Percentiles rank a stretch among this genome's conserved stretches.
Conservation (phyloP, 2,888 invertebrate genomes). For the Caenorhabditis plicata region DNA sequence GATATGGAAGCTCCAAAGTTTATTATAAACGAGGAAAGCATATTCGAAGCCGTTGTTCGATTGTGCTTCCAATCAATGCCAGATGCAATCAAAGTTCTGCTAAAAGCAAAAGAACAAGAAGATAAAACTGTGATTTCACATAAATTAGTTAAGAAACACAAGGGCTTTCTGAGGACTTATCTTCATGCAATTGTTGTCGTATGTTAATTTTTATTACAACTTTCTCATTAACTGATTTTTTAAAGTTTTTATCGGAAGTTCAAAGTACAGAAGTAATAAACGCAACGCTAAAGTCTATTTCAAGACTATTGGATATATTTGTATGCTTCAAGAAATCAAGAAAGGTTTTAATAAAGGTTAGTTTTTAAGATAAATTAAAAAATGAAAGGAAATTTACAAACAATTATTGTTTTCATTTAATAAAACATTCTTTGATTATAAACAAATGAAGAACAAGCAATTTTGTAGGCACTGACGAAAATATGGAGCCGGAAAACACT, state of each 20-base stretch:
- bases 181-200: constrained; percentile 30
- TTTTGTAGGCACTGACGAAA: constrained; percentile 36
- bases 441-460: background rate
- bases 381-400: too few relatives aligned
- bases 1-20: constrained; percentile 54
- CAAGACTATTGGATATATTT: constrained; percentile 46
- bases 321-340: constrained; percentile 49
- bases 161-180: constrained; percentile 18
- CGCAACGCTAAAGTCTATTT: constrained; percentile 51
- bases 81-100: constrained; percentile 36
- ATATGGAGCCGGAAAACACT: constrained; percentile 60
- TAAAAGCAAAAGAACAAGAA: constrained; percentile 25
- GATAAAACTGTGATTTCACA: constrained; percentile 19
- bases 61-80: constrained; percentile 55
- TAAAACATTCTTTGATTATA: too few relatives aligned
- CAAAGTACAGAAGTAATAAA: constrained; percentile 49
- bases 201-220: too few relatives aligned
- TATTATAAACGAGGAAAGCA: constrained; percentile 55
- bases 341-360: constrained; percentile 54
- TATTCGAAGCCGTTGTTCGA: constrained; percentile 58
- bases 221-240: constrained; percentile 6
- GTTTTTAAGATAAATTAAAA: background rate
- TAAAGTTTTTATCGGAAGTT: constrained; percentile 58
- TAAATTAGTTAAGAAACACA: constrained; percentile 21
- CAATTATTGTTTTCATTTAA: too few relatives aligned